Evolutionary conservation across 2,113 vertebrate species (phyloP).

Genomic region (Istiophorus platypterus): DNA sequence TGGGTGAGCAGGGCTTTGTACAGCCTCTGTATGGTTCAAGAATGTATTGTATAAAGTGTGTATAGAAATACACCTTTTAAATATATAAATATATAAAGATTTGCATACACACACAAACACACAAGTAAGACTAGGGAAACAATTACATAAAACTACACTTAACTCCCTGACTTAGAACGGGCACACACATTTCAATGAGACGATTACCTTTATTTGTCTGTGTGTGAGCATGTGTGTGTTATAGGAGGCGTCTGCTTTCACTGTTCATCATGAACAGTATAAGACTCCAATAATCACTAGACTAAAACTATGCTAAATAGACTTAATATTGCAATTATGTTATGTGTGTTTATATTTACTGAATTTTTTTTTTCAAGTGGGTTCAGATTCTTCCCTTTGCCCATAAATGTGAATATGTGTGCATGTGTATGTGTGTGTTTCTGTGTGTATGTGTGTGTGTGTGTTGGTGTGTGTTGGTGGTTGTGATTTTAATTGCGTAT

Average conservation of each 20-base stretch:
- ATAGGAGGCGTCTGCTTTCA: too few relatives aligned
- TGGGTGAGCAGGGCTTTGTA: background rate
- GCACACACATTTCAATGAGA: background rate
- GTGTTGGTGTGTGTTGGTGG: slow-evolving; percentile 20
- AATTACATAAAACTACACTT: background rate
- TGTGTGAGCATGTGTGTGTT: background rate
- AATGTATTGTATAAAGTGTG: background rate
- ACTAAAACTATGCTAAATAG: slow-evolving; percentile 27
- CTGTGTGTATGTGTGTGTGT: slow-evolving; percentile 5
- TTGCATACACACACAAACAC: too few relatives aligned
- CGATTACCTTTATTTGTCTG: slow-evolving; percentile 10
- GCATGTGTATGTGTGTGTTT: too few relatives aligned
- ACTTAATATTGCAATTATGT: slow-evolving; percentile 36
- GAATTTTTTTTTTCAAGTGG: too few relatives aligned
- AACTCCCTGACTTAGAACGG: background rate
- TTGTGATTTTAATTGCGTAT: background rate
- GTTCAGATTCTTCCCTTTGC: too few relatives aligned
- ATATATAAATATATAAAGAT: too few relatives aligned
- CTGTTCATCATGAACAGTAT: slow-evolving; percentile 44
- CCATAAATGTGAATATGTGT: too few relatives aligned
- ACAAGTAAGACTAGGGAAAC: background rate
- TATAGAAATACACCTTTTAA: too few relatives aligned
- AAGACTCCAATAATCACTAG: slow-evolving; percentile 39
- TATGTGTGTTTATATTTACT: slow-evolving; percentile 14
- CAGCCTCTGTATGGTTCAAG: too few relatives aligned